Base-by-base conservation (phyloP, 1,140 invertebrate species). In the Drosophila obscura region DNA sequence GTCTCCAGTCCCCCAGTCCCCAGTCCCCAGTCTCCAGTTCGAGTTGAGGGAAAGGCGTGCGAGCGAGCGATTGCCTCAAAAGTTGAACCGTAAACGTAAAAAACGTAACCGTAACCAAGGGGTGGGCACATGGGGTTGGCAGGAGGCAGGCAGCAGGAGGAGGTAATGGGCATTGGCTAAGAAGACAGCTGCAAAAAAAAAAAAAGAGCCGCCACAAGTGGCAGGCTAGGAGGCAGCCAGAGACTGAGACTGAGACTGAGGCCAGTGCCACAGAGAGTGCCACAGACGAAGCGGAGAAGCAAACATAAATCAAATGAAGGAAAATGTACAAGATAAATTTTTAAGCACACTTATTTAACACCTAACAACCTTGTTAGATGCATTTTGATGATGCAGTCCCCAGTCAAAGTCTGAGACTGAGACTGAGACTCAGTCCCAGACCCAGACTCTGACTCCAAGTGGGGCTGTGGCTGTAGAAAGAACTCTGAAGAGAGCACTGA, bases 311-410 rank as follows among this genome's bases (percentile, higher is more conserved):
- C 85, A 90, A 90, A 90, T 80, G 73, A 48, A 65, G 83, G 76
- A 81, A 90, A 90, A 90, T 90, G 82, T 90, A 90, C 85, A 90
- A 90, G 85, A 90, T 90, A 90, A 90, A 90, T 90, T 90, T 90
- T 87, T 90, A 90, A 90, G 81, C 87, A 90, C 81, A 90, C 85
- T 90, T 90, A 90, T 90, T 90, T 90, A 90, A 90, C 85, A 90
- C 85, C 87, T 90, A 85, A 90, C 87, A 90, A 90, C 87, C 87
- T 87, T 90, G 85, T 90, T 90, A 87, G 85, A 90, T 90, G 81
- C 78, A 80, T 90, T 90, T 88, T 88, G 83, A 88, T 89, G 83
- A 89, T 88, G 83, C 35, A 39, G 31, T 31, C 79, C 65, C 45
- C 51, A 74, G 57, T 52, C 46, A 22, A 19, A 67, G 26, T 41